Base-by-base conservation (phyloP, 2,113 vertebrate genomes). In the Antechinus flavipes region DNA sequence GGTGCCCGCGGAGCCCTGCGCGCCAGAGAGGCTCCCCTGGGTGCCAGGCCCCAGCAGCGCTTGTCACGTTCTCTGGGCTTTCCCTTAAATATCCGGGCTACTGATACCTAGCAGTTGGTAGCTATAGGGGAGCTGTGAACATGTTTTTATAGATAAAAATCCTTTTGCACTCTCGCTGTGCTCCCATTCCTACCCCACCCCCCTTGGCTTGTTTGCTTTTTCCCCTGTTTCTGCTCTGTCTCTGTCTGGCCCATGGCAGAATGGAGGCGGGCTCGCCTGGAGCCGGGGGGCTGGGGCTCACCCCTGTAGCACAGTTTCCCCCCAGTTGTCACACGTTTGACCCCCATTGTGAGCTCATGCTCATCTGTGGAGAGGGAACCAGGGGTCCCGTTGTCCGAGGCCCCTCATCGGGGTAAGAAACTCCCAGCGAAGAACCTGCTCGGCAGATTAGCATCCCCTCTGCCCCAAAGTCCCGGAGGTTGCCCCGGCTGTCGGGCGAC, bases 351-450 rank as follows among this genome's bases (percentile, higher is more conserved):
- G 61, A n/a, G 16, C n/a, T 2, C 4, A 16, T n/a, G 14, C 35
- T 76, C 12, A 19, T 76, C 58, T 12, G 27, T 61, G 58, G 27
- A 30, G 58, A 30, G 56, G 25, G 56, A 26, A 22, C 27, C 14
- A 0, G 30, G 35, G 30, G 6, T 35, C 35, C 1, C 5, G 5
- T 16, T 0, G 12, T n/a, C 35, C 30, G 2, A 2, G 11, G 27
- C 11, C 8, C 23, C 4, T 56, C 55, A 56, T 56, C 6, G 25
- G 23, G 0, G 24, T 56, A 8, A 25, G 55, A 24, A 56, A 56
- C 5, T 56, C 24, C 55, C 55, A 25, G 14, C 0, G 14, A 76
- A 16, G 35, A 76, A n/a, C 30, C 30, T 30, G 30, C 58, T 68
- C 12, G 10, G 27, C 35, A 0, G 14, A 14, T 76, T 16, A 19